These are phyloP conservation scores for Porites divaricata DNA, from an alignment of 92 coral and sea anemone genomes.

Conservation along the genomic window DNA sequence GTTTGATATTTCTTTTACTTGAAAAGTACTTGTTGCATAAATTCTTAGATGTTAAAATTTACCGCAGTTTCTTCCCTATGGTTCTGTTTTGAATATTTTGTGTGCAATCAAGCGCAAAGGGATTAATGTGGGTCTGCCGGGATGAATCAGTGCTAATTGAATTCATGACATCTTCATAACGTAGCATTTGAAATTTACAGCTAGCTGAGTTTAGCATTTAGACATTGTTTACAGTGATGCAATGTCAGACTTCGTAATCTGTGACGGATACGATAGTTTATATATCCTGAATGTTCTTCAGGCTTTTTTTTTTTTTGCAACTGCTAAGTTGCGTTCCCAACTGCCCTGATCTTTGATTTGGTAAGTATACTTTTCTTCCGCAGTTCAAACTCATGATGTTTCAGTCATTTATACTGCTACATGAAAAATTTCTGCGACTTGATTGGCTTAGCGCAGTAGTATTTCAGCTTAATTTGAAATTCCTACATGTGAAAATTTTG, in stretches of 20 bases:
- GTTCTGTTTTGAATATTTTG: neutral
- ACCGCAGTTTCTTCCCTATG: neutral
- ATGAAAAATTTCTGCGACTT: no score
- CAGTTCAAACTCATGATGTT: neutral
- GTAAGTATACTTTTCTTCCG: neutral
- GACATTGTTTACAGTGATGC: neutral
- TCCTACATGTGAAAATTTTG: no score
- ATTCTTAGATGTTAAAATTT: neutral
- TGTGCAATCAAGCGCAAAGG: neutral
- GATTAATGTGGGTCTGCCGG: no score
- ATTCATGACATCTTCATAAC: neutral
- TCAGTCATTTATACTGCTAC: neutral
- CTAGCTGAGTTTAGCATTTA: neutral
- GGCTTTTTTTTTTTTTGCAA: no score
- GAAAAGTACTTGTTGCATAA: neutral
- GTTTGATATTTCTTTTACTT: neutral
- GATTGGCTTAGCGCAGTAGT: no score
- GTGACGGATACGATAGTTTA: neutral
- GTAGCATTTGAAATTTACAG: neutral
- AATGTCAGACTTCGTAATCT: neutral
- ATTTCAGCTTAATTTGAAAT: no score
- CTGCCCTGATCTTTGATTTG: neutral
- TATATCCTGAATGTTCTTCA: no score
- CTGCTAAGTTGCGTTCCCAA: no score
- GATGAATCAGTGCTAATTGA: neutral